phyloP scores from a whole-genome alignment of 2,888 invertebrate genomes.

The Junonia oenone region DNA sequence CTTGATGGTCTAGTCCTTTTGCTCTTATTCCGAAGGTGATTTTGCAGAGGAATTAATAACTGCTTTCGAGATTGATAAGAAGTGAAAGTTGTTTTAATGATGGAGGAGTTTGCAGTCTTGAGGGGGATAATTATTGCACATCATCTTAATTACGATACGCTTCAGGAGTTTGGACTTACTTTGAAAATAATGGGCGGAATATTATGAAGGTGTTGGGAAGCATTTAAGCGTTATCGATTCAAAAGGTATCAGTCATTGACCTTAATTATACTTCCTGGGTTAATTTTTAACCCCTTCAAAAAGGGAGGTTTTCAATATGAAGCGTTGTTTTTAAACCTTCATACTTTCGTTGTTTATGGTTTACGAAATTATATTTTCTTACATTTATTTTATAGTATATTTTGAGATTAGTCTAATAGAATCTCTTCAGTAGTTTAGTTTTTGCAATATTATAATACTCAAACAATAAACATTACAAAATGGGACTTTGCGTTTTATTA shows the following conservation, averaged over 20 bases:
- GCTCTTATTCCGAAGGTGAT: constrained; percentile 61
- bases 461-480: too few species aligned
- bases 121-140: constrained; percentile 13
- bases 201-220: neutral
- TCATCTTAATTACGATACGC: constrained; percentile 5
- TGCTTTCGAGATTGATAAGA: constrained; percentile 62
- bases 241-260: neutral
- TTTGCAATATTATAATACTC: too few species aligned
- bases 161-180: constrained; percentile 1
- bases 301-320: too few species aligned
- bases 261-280: neutral
- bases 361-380: too few species aligned
- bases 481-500: too few species aligned
- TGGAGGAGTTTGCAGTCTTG: constrained; percentile 20
- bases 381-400: too few species aligned
- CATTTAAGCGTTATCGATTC: neutral
- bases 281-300: too few species aligned
- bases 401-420: too few species aligned
- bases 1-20: constrained; percentile 70
- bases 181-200: neutral
- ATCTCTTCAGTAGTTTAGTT: too few species aligned
- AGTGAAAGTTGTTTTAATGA: constrained; percentile 46
- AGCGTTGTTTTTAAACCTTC: too few species aligned
- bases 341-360: too few species aligned
- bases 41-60: constrained; percentile 46